Evolutionary conservation across 2,888 invertebrate genomes (phyloP).

Genomic region (Cloeon dipterum): DNA sequence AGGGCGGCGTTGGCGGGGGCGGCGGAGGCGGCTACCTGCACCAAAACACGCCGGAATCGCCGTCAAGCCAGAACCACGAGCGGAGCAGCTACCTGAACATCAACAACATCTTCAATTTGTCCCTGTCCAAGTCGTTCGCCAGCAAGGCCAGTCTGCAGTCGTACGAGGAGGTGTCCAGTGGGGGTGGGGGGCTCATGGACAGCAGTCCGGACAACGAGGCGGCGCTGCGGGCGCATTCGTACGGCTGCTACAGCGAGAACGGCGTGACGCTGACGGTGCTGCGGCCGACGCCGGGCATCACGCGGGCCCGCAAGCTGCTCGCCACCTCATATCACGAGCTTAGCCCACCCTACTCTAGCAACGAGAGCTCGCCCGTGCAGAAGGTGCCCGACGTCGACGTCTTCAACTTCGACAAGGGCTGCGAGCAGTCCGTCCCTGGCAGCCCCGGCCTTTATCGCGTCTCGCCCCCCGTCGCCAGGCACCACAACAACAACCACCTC

Average conservation of each 20-base stretch:
- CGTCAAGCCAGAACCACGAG: not conserved
- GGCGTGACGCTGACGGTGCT: slow-evolving; percentile 1
- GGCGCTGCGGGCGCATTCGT: too few species aligned
- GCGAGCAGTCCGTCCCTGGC: not conserved
- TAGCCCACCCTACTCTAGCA: not conserved
- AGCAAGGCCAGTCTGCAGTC: too few species aligned
- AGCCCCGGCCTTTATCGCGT: not conserved
- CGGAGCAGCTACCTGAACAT: not conserved
- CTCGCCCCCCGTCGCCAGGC: too few species aligned
- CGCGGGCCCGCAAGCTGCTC: not conserved
- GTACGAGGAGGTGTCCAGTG: too few species aligned
- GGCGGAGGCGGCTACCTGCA: not conserved
- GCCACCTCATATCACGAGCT: not conserved
- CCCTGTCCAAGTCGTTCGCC: not conserved
- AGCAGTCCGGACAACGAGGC: too few species aligned
- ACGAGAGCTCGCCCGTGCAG: not conserved
- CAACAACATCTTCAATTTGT: not conserved
- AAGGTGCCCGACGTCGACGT: not conserved
- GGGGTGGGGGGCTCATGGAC: too few species aligned
- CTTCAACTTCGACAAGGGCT: slow-evolving; percentile 1
- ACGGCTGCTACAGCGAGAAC: not conserved
- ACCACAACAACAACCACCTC: too few species aligned
- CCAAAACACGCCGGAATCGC: not conserved
- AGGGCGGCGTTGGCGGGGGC: too few species aligned
- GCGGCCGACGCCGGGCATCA: not conserved